Evolutionary conservation across 2,888 invertebrate species (phyloP), one percentile per base, ranked within the genome.

Genomic region (Cantharis rufa): DNA sequence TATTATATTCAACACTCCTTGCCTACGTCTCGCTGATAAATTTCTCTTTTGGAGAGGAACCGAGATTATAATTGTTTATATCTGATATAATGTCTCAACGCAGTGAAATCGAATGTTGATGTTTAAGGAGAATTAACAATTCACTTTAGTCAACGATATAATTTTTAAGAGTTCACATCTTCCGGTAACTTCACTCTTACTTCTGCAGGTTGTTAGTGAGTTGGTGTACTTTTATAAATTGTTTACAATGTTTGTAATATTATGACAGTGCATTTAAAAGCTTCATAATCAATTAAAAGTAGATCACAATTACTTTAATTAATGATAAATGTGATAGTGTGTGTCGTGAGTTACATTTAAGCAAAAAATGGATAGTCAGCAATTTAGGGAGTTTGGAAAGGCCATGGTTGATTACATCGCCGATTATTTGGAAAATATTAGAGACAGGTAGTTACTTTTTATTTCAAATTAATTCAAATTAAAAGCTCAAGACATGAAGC

Each of bases 331-430:
- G 70, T 71, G 63, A 16, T 61, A 64, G 70, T 15, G 62, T 70
- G 70, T 61, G 16, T 18, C 21, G 16, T 61, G 62, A n/a, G 48
- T 21, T 62, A n/a, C 13, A 21, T n/a, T 62, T 70, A 61, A 16
- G 18, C 28, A 16, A 70, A 74, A n/a, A 18, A 78, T 96, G 95
- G 93, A 96, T 88, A 90, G 92, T 24, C 90, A 93, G 82, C 92
- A 95, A 85, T 96, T 96, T 88, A 91, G 93, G 79, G 93, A 94
- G 83, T 95, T 95, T 85, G 97, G 95, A 32, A 95, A 94, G 86
- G 95, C 96, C 27, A 93, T 96, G 78, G 92, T 98, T 79, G 97
- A 98, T 87, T 94, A 95, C 85, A 92, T 98, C 28, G 96, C 95
- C n/a, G 94, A 98, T 87, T 98, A 98, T 87, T 90, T 94, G 80